Base-by-base conservation (phyloP, 1,140 invertebrate genomes). In the Lepidurus couesii region DNA sequence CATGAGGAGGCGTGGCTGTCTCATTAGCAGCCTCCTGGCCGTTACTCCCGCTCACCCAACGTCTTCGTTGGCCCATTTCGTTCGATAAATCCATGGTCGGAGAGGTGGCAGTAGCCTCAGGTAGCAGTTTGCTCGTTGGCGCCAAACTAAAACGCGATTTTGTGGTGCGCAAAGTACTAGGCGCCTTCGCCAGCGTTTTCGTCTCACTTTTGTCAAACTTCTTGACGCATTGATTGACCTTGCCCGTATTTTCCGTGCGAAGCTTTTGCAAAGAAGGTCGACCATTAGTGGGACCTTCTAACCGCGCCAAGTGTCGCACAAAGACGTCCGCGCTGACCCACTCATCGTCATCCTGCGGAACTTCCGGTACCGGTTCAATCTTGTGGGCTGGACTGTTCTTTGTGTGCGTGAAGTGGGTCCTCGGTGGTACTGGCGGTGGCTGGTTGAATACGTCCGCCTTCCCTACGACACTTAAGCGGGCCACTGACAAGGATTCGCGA, bases 201-300 rank as follows among this genome's bases (percentile, higher is more conserved):
- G 21, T 44, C 21, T 77, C 84, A 45, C 88, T 84, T 9, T 86
- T 86, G 81, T 90, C 89, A 81, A 91, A 91, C 7, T 91, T 83
- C 81, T 88, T 89, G 0, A 89, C 89, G 84, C 90, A 90, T 0
- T 88, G 89, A 44, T 90, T 81, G 1, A 91, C 90, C 89, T 90
- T 91, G 7, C 90, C 90, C 10, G 89, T 89, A 82, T 91, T 91
- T 83, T 90, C 89, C 44, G 86, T 86, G 47, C 90, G 84, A 7
- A 91, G 82, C 82, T 89, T 88, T 0, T 88, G 89, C 7, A 91
- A 86, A 0, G 90, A 91, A 1, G 88, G 87, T 74, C 90, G 85
- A 2, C 89, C 88, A 13, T 85, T 88, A 45, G 84, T 80, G 13
- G 84, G 81, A 42, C 78, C 44, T 76, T 82, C 44, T 73, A 81